These are phyloP conservation scores for Camponotus pennsylvanicus DNA, from an alignment of 1,140 invertebrate genomes.

Conservation along the genomic window DNA sequence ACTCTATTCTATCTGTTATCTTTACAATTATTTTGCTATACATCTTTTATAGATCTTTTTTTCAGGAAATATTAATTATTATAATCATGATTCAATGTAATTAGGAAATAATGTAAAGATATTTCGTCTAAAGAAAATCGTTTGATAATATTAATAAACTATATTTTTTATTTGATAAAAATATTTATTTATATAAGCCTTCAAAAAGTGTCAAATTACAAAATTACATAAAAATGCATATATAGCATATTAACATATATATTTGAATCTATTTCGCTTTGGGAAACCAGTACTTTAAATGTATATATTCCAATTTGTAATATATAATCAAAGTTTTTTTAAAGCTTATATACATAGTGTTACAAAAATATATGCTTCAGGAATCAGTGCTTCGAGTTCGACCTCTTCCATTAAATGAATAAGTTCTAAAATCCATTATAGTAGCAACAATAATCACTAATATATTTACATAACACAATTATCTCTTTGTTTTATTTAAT, in stretches of 20 bases:
- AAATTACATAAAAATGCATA: background rate
- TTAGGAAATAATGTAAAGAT: background rate
- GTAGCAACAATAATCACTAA: constrained; percentile 7
- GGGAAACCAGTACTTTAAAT: background rate
- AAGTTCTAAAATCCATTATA: constrained; percentile 73
- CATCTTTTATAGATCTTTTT: background rate
- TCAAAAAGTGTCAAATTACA: background rate
- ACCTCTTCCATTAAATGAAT: constrained; percentile 72
- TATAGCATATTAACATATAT: constrained; percentile 2
- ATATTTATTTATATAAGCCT: constrained; percentile 34
- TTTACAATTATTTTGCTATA: background rate
- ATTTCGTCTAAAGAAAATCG: background rate
- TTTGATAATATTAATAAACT: constrained; percentile 17
- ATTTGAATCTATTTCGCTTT: background rate
- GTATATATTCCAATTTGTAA: constrained; percentile 14
- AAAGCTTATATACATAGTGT: constrained; percentile 9
- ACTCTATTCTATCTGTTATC: background rate
- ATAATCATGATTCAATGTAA: background rate
- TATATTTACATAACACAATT: background rate
- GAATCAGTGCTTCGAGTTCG: constrained; percentile 72
- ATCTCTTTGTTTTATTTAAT: background rate
- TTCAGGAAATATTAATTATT: background rate
- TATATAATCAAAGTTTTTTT: background rate
- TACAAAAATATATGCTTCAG: constrained; percentile 50
- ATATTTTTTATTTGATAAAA: constrained; percentile 15